Evolutionary conservation across 2,113 vertebrate genomes (phyloP), one percentile per base, ranked within the genome.

Genomic region (Mesocricetus auratus): DNA sequence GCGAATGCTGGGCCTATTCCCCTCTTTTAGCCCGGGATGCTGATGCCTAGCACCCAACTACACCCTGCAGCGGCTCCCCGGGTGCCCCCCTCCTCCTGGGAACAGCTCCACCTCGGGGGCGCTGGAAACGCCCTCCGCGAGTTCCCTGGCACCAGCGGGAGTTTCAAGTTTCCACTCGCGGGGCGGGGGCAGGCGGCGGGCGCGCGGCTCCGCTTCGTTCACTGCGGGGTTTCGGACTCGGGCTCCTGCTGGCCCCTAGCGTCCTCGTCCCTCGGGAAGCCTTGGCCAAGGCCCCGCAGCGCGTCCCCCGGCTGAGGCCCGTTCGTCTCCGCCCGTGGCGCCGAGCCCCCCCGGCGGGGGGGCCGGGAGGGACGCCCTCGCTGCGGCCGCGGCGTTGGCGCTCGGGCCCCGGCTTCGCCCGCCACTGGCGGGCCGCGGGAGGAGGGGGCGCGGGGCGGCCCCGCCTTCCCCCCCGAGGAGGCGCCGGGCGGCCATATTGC

Each of bases 401-500:
- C 93, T 22, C 96, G 2, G 93, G 95, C 73, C 79, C 71, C 79
- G 31, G 96, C 85, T 45, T 91, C 78, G 53, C 92, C 68, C 87
- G 93, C 53, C 81, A 62, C 81, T 31, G 92, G 96, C 94, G 53
- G 98, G 95, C 93, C 94, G 97, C 36, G 83, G 97, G 75, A 97
- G 95, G 75, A 90, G 93, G 96, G 82, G 91, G 96, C 85, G 87
- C 78, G 90, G 94, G 89, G 94, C 88, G 15, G 98, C 96, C 97
- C 97, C 97, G 95, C 97, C 94, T 68, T 90, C 85, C 26, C 29
- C 33, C 69, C 69, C 11, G 74, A 68, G 83, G 62, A 60, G 73
- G 73, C 60, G 82, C 89, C 50, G 90, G 89, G 83, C 92, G 77
- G 98, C 98, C 98, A 98, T 98, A 98, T 98, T 98, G 98, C 96